Conservation (phyloP, 2,888 invertebrate genomes). For the Ennomos fuscantarius region DNA sequence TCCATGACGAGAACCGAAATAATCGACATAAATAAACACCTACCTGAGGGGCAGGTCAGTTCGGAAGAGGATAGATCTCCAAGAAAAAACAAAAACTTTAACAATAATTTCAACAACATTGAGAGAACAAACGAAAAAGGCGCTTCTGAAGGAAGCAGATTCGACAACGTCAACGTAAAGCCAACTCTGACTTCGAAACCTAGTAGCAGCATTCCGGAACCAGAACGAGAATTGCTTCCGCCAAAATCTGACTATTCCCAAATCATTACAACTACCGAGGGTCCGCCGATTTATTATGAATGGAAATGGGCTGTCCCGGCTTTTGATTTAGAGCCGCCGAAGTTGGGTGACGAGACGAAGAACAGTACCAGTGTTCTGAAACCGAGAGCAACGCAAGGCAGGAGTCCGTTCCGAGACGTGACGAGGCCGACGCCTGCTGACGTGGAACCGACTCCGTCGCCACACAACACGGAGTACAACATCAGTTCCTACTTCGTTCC, state of each 20-base stretch:
- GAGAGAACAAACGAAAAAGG: constrained; percentile 59
- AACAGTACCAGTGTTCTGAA: constrained; percentile 46
- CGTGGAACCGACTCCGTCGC: constrained; percentile 51
- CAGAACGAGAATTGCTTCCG: constrained; percentile 76
- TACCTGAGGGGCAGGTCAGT: constrained; percentile 69
- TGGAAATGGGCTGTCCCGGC: constrained; percentile 88
- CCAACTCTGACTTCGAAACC: constrained; percentile 38
- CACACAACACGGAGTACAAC: constrained; percentile 80
- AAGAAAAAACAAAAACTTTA: constrained; percentile 62
- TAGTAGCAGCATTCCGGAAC: constrained; percentile 46
- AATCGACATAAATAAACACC: constrained; percentile 65
- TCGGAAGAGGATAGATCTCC: constrained; percentile 72
- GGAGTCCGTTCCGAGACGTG: constrained; percentile 66
- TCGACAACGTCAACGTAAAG: constrained; percentile 65
- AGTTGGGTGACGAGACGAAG: constrained; percentile 68
- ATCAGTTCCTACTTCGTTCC: constrained; percentile 86
- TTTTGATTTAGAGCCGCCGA: constrained; percentile 84
- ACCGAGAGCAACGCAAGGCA: constrained; percentile 53
- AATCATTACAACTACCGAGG: constrained; percentile 80
- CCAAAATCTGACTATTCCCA: constrained; percentile 78
- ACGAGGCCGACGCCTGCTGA: constrained; percentile 63
- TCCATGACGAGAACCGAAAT: constrained; percentile 75
- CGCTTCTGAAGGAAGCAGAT: constrained; percentile 52
- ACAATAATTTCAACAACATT: constrained; percentile 61
- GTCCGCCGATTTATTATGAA: constrained; percentile 87